Evolutionary conservation across 1,140 invertebrate species (phyloP).

Genomic region (Brachionus rotundiformis): DNA sequence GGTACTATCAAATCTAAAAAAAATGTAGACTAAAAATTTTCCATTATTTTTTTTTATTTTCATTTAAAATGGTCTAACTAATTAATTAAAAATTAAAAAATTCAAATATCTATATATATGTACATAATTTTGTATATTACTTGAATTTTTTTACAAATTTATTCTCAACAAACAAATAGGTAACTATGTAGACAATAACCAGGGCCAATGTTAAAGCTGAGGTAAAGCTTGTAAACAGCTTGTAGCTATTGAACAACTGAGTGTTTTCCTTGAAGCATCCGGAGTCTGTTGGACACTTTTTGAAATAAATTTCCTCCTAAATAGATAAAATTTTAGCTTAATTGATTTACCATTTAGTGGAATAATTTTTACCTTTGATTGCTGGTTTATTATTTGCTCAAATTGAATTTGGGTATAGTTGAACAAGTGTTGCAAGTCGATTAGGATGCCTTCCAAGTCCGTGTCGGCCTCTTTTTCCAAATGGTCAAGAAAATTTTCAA

Average conservation of each 20-base stretch:
- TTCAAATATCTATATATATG: not conserved
- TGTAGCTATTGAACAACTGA: not conserved
- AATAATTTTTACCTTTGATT: not conserved
- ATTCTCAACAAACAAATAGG: constrained; percentile 23
- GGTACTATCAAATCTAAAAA: too few relatives aligned
- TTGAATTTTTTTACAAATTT: constrained; percentile 46
- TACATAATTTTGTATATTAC: not conserved
- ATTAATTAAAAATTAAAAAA: too few relatives aligned
- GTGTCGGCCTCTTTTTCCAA: not conserved
- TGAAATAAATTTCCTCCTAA: not conserved
- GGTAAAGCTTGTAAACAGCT: not conserved
- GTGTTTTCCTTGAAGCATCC: not conserved
- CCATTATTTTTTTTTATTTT: too few relatives aligned
- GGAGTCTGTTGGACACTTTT: not conserved
- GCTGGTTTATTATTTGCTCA: not conserved
- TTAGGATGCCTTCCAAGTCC: not conserved
- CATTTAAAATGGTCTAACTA: too few relatives aligned
- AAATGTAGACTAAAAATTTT: too few relatives aligned
- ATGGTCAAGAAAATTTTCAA: not conserved
- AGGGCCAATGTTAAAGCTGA: not conserved
- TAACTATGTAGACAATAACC: not conserved
- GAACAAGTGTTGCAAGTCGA: not conserved
- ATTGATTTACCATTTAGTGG: too few relatives aligned
- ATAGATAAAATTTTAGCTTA: too few relatives aligned
- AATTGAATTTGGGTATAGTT: not conserved